phyloP scores from a whole-genome alignment of 92 coral and sea anemone genomes.

The Zoanthus solanderi region DNA sequence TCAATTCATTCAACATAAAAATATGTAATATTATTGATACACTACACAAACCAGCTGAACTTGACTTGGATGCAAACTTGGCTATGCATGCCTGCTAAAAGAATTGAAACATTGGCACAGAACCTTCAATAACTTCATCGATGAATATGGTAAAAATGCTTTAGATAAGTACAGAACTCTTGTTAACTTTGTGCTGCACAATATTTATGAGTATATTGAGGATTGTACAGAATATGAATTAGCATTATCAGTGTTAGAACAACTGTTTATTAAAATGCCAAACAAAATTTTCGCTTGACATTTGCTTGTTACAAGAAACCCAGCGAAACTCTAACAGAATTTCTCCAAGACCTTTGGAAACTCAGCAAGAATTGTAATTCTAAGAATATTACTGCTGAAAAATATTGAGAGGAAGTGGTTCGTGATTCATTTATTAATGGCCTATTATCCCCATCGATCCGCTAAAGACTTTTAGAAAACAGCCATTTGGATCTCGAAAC shows the following conservation, averaged over 20 bases:
- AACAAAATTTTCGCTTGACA: background rate
- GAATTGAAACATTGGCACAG: constrained; percentile 63
- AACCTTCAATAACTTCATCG: constrained; percentile 48
- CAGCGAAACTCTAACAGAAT: constrained; percentile 42
- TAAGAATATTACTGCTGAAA: too few species aligned
- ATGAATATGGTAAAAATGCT: constrained; percentile 54
- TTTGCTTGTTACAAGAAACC: constrained; percentile 23
- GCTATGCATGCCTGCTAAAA: constrained; percentile 43
- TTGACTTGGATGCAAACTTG: constrained; percentile 63
- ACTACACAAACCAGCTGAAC: constrained; percentile 46
- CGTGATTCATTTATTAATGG: constrained; percentile 31
- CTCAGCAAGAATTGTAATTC: background rate
- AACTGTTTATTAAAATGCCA: background rate
- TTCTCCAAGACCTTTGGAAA: constrained; percentile 34
- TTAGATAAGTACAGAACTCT: constrained; percentile 46
- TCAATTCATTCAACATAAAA: too few species aligned
- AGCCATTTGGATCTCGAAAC: constrained; percentile 35
- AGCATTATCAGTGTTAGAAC: constrained; percentile 8
- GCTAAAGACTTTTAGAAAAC: constrained; percentile 45
- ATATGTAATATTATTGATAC: constrained; percentile 42
- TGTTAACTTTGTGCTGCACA: too few species aligned
- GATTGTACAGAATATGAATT: background rate
- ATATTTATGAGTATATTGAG: background rate
- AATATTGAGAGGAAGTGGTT: background rate
- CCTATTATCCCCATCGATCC: constrained; percentile 27